Evolutionary conservation across 2,888 invertebrate species (phyloP), one percentile per base, ranked within the genome.

Genomic region (Leptinotarsa rubiginosa): DNA sequence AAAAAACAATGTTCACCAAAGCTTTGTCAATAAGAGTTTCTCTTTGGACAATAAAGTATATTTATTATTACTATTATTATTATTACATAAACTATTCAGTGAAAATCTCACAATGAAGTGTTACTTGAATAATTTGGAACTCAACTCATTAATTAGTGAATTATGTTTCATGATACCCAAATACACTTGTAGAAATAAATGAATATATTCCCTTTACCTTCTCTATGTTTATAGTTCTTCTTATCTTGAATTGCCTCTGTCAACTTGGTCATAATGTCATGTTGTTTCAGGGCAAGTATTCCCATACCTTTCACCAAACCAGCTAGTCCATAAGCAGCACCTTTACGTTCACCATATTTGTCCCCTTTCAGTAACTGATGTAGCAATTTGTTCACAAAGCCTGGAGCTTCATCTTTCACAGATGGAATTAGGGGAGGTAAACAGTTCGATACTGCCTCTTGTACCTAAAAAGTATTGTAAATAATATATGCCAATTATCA

Each of bases 231-330:
- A 84, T 95, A 96, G 86, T 97, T 97, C 87, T 98, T 98, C 88
- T 99, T 99, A 86, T 99, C 97, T 85, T 97, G 97, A 81, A 99
- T 96, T 71, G 97, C 97, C 70, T 94, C 94, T 0, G 96, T 97
- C 67, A 98, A 89, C 78, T 95, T 95, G 3, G 94, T 94, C 96
- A 99, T 98, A 59, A 99, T 97, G 82, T 98, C 97, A 65, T 97
- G 91, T 84, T 99, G 97, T 86, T 98, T 99, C 71, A 99, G 89
- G 0, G 97, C 96, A 50, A 98, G 89, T 80, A 99, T 98, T 25
- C 99, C 99, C 86, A 99, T 93, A 1, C 99, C 99, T 88, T 99
- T 98, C 71, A 99, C 96, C 72, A 96, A 91, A 1, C 99, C 99
- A 0, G 99, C 99, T 73, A 99, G 91, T 15, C 99, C 98, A 86